These are phyloP conservation scores for Eurypyga helias DNA, from an alignment of 2,113 vertebrate species.

Conservation along the genomic window DNA sequence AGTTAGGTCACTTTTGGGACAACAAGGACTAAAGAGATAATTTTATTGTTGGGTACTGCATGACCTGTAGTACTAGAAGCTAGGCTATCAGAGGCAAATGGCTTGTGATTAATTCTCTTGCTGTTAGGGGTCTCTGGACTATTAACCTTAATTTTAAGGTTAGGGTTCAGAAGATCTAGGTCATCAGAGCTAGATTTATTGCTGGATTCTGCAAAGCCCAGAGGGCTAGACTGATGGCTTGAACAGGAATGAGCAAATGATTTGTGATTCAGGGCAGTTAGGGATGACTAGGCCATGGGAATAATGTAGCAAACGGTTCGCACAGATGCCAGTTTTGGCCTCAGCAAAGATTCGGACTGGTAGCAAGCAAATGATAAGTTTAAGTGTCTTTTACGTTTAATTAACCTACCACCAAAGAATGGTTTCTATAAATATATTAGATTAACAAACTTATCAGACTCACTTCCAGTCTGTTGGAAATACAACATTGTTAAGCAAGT, in stretches of 20 bases:
- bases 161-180: constrained; percentile 56
- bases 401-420: not conserved
- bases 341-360: not conserved
- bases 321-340: constrained; percentile 51
- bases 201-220: constrained; percentile 66
- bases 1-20: not conserved
- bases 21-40: not conserved
- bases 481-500: not conserved
- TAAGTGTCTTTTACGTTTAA: not conserved
- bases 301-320: constrained; percentile 2
- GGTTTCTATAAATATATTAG: not conserved
- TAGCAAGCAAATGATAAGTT: not conserved
- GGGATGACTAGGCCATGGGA: constrained; percentile 61
- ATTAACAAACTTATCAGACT: not conserved
- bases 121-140: constrained; percentile 39
- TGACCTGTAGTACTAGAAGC: constrained; percentile 2
- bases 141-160: constrained; percentile 62
- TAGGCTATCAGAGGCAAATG: constrained; percentile 21
- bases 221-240: constrained; percentile 47
- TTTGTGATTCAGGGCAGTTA: constrained; percentile 48
- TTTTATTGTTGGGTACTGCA: not conserved
- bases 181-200: constrained; percentile 63
- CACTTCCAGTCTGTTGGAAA: not conserved
- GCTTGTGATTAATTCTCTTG: constrained; percentile 39
- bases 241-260: constrained; percentile 60